Conservation (phyloP, 2,113 vertebrate species). For the Mesembrinibis cayennensis region DNA sequence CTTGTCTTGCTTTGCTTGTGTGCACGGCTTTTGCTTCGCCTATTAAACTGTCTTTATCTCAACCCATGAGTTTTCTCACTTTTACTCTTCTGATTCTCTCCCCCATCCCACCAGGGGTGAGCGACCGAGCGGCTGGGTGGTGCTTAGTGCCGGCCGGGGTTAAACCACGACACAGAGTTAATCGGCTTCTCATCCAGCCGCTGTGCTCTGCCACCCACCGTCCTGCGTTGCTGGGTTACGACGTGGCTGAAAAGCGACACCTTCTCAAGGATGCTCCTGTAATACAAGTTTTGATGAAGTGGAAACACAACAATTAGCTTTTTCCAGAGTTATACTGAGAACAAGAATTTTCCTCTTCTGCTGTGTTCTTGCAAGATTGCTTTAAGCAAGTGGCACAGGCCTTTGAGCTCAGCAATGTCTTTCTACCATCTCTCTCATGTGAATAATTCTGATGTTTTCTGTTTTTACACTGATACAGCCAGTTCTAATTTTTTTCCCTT, state of each 20-base stretch:
- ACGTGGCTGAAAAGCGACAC: background rate
- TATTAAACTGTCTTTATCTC: background rate
- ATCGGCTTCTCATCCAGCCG: background rate
- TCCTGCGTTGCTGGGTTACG: fast-evolving
- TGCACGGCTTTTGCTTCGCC: background rate
- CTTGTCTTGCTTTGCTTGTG: background rate
- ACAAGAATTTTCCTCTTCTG: background rate
- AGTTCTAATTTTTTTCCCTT: background rate
- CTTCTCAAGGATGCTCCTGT: background rate
- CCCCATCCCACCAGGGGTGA: background rate
- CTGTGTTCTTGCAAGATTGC: background rate
- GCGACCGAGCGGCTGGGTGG: background rate
- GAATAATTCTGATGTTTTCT: background rate
- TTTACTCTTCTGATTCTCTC: background rate
- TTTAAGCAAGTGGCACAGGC: background rate
- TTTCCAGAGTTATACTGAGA: background rate
- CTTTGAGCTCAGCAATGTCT: background rate
- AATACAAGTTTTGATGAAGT: background rate
- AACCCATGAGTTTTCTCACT: background rate
- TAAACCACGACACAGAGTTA: background rate
- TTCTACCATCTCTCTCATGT: background rate
- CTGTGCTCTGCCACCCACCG: background rate
- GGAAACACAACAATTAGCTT: background rate
- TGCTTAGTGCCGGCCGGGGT: background rate
- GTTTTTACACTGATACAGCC: background rate